Evolutionary conservation across 2,797 vertebrate genomes (phyloP), one percentile per base, ranked within the genome.

Genomic region (Sebastolobus altivelis): DNA sequence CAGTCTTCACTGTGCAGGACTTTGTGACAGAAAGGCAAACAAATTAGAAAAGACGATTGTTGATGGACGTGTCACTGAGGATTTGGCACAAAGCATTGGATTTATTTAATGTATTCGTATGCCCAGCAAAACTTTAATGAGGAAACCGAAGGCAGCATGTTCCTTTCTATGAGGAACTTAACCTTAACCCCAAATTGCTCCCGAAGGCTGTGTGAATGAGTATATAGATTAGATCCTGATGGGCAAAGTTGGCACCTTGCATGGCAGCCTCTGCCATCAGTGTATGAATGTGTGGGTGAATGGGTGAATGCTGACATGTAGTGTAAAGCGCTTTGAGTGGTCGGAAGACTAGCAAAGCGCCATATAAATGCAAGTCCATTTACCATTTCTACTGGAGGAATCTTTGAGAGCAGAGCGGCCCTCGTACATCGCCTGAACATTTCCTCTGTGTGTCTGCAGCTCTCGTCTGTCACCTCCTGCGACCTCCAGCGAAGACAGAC

Each of bases 401-500:
- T 29, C 7, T 29, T 31, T 37, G 35, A 6, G 35, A 29, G 14
- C 27, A 33, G 22, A 46, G 10, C 12, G 13, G 18, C 18, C 46
- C 14, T 60, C 37, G 11, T 31, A 20, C 22, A 46, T 18, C 1
- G 10, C n/a, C 59, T 67, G 31, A 62, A 13, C 61, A 66, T 75
- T 80, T 38, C 7, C 43, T 63, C 11, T 70, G 38, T 83, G 38
- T 83, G 65, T 70, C 31, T 65, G 56, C 13, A 18, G 62, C 35
- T 77, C 40, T 75, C 18, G 81, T 87, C 79, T 87, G 83, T 89
- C 86, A 68, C 72, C 80, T 78, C 65, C 75, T n/a, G n/a, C 76
- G 75, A 88, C 85, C 88, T 84, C 67, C 81, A 85, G 82, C 22
- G 13, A 87, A 82, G 82, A 83, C 81, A 75, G 78, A 73, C 71